Evolutionary conservation across 2,113 vertebrate species (phyloP).

Genomic region (Platichthys stellatus): DNA sequence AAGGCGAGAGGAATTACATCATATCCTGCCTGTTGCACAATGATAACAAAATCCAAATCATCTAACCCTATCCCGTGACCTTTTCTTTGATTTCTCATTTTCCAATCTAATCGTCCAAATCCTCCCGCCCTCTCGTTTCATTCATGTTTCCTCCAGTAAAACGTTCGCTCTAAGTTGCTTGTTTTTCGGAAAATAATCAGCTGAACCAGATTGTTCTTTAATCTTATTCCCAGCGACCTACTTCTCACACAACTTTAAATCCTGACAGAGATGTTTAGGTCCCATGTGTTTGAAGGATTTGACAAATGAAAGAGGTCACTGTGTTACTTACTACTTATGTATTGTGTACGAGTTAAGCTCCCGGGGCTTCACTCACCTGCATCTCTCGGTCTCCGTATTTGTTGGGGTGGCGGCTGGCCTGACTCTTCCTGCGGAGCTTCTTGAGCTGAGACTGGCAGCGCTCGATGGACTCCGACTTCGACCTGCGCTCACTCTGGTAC

Average conservation of each 20-base stretch:
- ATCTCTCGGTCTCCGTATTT: slow-evolving; percentile 89
- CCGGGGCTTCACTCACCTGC: slow-evolving; percentile 76
- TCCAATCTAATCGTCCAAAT: slow-evolving; percentile 16
- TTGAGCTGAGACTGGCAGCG: slow-evolving; percentile 88
- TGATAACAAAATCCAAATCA: slow-evolving; percentile 40
- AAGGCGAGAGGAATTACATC: slow-evolving; percentile 31
- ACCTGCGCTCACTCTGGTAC: slow-evolving; percentile 86
- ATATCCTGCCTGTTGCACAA: slow-evolving; percentile 58
- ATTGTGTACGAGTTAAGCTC: background rate
- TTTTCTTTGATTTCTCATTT: slow-evolving; percentile 25
- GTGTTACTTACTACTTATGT: background rate
- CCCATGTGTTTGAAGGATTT: slow-evolving; percentile 21
- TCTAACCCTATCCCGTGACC: slow-evolving; percentile 27
- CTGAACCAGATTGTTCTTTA: slow-evolving; percentile 65
- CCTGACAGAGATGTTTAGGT: slow-evolving; percentile 13
- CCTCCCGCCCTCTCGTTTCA: slow-evolving; percentile 40
- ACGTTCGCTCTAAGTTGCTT: slow-evolving; percentile 33
- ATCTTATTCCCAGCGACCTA: slow-evolving; percentile 53
- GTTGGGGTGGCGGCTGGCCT: slow-evolving; percentile 86
- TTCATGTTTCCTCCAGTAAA: slow-evolving; percentile 12
- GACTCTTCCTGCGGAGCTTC: slow-evolving; percentile 87
- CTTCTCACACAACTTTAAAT: slow-evolving; percentile 45
- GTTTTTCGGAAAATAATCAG: slow-evolving; percentile 59
- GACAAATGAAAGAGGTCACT: slow-evolving; percentile 12
- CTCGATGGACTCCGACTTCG: slow-evolving; percentile 86